phyloP scores from a whole-genome alignment of 2,888 invertebrate species.

The Mesoligia furuncula region DNA sequence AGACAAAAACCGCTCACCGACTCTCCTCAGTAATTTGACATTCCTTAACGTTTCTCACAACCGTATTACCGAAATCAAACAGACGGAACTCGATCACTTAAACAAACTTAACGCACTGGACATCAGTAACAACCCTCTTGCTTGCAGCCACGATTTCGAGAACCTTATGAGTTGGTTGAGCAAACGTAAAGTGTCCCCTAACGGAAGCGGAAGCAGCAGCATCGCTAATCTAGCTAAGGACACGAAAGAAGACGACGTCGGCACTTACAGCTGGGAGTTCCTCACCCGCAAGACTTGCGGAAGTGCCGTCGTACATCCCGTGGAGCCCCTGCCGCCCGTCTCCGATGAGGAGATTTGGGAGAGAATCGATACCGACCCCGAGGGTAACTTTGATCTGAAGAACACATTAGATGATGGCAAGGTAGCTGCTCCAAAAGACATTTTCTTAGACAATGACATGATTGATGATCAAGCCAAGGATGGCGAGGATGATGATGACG shows the following conservation, averaged over 20 bases:
- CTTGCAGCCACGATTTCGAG: slow-evolving; percentile 92
- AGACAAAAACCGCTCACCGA: slow-evolving; percentile 83
- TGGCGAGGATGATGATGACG: slow-evolving; percentile 78
- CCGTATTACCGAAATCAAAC: slow-evolving; percentile 89
- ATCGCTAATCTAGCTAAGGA: slow-evolving; percentile 84
- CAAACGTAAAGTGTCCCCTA: slow-evolving; percentile 90
- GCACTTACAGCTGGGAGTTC: slow-evolving; percentile 86
- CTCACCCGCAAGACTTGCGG: slow-evolving; percentile 86
- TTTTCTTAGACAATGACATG: slow-evolving; percentile 66
- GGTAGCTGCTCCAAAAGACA: slow-evolving; percentile 70
- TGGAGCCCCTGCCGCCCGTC: slow-evolving; percentile 79
- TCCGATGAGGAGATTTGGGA: slow-evolving; percentile 89
- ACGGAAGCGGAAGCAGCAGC: slow-evolving; percentile 80
- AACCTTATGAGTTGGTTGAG: slow-evolving; percentile 92
- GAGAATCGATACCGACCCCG: slow-evolving; percentile 83
- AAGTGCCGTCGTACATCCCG: slow-evolving; percentile 77
- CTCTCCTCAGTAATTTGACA: slow-evolving; percentile 89
- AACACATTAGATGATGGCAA: slow-evolving; percentile 85
- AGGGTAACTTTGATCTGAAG: slow-evolving; percentile 84
- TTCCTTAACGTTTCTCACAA: slow-evolving; percentile 91
- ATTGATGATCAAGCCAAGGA: slow-evolving; percentile 77
- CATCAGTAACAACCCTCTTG: slow-evolving; percentile 92
- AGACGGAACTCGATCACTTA: slow-evolving; percentile 90
- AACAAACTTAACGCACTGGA: slow-evolving; percentile 91
- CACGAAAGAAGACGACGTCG: slow-evolving; percentile 78